Evolutionary conservation across 2,888 invertebrate genomes (phyloP).

Genomic region (Yponomeuta plumbellus): DNA sequence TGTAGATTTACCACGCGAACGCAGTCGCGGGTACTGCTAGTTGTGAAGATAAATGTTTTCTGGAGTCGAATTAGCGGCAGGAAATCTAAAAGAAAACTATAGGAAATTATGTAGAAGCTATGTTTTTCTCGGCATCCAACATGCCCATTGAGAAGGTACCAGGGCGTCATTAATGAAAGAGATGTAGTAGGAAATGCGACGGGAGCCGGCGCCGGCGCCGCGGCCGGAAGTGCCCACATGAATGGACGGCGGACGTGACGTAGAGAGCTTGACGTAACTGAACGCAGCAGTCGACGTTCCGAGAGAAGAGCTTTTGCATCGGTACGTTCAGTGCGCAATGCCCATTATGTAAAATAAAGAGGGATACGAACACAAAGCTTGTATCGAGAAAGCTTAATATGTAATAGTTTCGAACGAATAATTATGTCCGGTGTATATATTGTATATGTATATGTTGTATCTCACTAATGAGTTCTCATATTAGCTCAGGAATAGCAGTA

Average conservation of each 20-base stretch:
- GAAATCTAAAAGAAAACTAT: neutral
- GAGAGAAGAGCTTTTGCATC: neutral
- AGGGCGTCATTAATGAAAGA: conserved; percentile 4
- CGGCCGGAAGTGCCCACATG: conserved; percentile 60
- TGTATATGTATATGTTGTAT: too few species aligned
- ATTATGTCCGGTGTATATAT: too few species aligned
- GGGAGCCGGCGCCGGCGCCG: conserved; percentile 35
- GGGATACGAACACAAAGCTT: too few species aligned
- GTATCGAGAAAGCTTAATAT: too few species aligned
- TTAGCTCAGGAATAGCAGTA: too few species aligned
- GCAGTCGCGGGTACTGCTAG: too few species aligned
- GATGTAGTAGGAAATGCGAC: conserved; percentile 17
- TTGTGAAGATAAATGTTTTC: too few species aligned
- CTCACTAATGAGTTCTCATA: too few species aligned
- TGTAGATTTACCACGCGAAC: too few species aligned
- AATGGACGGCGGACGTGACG: conserved; percentile 53
- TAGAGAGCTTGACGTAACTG: conserved; percentile 46
- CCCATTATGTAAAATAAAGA: neutral
- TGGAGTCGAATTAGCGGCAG: neutral
- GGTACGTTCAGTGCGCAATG: neutral
- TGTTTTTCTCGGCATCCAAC: neutral
- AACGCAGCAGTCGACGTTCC: neutral
- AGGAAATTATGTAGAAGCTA: neutral
- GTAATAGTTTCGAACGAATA: too few species aligned
- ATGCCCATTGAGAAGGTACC: neutral